Percentiles rank a stretch among this genome's conserved stretches.
Evolutionary conservation across 2,888 invertebrate genomes (phyloP).

Genomic region (Hyposoter dolosus): DNA sequence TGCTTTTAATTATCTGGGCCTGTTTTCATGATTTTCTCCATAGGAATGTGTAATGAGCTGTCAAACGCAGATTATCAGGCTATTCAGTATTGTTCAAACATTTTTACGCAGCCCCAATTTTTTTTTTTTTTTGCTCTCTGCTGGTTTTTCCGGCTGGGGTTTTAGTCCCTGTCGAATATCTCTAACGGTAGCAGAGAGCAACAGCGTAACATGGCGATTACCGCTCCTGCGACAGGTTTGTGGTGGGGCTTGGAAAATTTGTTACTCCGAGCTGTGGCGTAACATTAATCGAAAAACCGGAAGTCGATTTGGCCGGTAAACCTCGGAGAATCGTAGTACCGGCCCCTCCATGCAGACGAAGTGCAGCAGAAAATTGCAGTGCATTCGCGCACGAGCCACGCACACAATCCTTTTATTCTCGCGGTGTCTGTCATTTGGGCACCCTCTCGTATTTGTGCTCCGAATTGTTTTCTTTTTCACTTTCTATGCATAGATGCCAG

Average conservation of each 20-base stretch:
- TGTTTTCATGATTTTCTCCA: slow-evolving; percentile 18
- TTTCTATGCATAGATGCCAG: slow-evolving; percentile 21
- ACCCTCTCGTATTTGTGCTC: slow-evolving; percentile 74
- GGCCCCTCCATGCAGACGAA: not conserved
- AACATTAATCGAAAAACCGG: slow-evolving; percentile 80
- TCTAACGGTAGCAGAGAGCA: not conserved
- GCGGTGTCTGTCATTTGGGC: slow-evolving; percentile 66
- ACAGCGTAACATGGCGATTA: slow-evolving; percentile 20
- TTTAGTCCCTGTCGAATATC: slow-evolving; percentile 10
- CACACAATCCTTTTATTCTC: slow-evolving; percentile 45
- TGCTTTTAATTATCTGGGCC: not conserved
- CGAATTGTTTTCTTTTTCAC: slow-evolving; percentile 36
- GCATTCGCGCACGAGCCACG: slow-evolving; percentile 8
- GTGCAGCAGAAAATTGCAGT: slow-evolving; percentile 10
- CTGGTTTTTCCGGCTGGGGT: not conserved
- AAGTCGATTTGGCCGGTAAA: slow-evolving; percentile 77
- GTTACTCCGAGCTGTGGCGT: slow-evolving; percentile 67
- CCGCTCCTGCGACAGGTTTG: slow-evolving; percentile 27
- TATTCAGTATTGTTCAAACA: slow-evolving; percentile 33
- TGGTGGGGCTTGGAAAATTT: slow-evolving; percentile 34
- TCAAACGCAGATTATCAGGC: slow-evolving; percentile 55
- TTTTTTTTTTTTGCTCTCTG: slow-evolving; percentile 14
- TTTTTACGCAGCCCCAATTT: slow-evolving; percentile 19
- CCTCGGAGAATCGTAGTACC: slow-evolving; percentile 24
- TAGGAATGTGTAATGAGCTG: slow-evolving; percentile 56